phyloP scores from a whole-genome alignment of 2,888 invertebrate species.

The Drosophila trichaetosa region DNA sequence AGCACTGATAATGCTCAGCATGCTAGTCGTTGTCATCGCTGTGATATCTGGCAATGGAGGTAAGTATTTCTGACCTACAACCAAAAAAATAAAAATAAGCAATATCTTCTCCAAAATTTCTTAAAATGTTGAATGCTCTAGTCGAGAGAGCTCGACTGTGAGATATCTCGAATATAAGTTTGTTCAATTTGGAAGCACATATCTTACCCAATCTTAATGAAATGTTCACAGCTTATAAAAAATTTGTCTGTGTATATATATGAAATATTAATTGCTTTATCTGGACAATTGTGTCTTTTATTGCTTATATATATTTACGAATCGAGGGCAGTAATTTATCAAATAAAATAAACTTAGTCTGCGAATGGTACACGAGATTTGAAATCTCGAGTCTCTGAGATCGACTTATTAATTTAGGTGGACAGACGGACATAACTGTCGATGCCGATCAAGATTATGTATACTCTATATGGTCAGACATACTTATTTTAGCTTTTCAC shows the following conservation, averaged over 20 bases:
- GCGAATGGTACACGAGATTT: background rate
- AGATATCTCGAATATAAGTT: background rate
- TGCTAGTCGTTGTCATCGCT: conserved; percentile 80
- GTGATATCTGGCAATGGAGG: conserved; percentile 83
- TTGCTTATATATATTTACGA: too few relatives aligned
- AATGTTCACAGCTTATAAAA: background rate
- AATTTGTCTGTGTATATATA: background rate
- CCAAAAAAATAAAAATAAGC: background rate
- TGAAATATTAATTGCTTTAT: background rate
- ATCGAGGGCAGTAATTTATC: background rate
- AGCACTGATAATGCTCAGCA: conserved; percentile 79
- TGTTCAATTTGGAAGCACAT: background rate
- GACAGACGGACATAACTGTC: background rate
- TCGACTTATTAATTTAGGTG: background rate
- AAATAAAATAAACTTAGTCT: background rate
- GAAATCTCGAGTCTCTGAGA: background rate
- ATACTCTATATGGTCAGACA: background rate
- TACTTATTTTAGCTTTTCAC: background rate
- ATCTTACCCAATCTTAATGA: background rate
- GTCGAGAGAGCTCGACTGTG: background rate
- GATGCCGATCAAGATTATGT: background rate
- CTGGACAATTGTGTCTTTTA: background rate
- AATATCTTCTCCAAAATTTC: background rate
- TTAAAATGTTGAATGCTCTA: background rate
- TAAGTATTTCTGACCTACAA: conserved; percentile 51